Base-by-base conservation (phyloP, 2,888 invertebrate genomes). In the Argyresthia albistria region DNA sequence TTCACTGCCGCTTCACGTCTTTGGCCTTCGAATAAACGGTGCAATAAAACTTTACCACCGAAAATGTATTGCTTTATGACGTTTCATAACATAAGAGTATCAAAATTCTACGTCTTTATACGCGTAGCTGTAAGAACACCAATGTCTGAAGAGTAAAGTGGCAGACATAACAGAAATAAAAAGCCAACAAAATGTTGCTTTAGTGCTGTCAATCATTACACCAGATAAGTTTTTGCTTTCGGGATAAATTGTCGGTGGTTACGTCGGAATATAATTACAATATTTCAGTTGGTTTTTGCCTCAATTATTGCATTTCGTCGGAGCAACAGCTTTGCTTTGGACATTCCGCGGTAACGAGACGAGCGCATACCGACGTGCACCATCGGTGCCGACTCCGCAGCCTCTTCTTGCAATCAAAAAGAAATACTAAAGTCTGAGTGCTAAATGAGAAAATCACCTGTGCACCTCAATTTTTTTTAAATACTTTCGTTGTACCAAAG, bases 281-380 rank as follows among this genome's bases (percentile, higher is more conserved):
- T 75, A 80, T 77, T 78, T 79, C 70, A 76, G 67, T 58, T 59
- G 59, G 71, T 80, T 84, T 83, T 82, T 78, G 67, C 70, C 63
- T 69, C 77, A 81, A 83, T 84, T 79, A 83, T 75, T 70, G 76
- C 78, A 79, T 81, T 79, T 74, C 67, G 64, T 60, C 56, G 63
- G 59, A 58, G 59, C 59, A 64, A 64, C 72, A 67, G 73, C 69
- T 66, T 57, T 69, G 66, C 68, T 80, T 71, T 63, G 64, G 64
- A 69, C 70, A 80, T 83, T 75, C 79, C 67, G 67, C 58, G 58
- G 65, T 76, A 79, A 80, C 66, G 67, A 79, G 70, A 55, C 59
- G 54, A 53, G 57, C 55, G 67, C 60, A 66, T 73, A 61, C 68
- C 69, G 51, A 55, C 54, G 59, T 59, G 49, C 56, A 43, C 53